phyloP scores from a whole-genome alignment of 2,113 vertebrate genomes.

The Zeus faber region DNA sequence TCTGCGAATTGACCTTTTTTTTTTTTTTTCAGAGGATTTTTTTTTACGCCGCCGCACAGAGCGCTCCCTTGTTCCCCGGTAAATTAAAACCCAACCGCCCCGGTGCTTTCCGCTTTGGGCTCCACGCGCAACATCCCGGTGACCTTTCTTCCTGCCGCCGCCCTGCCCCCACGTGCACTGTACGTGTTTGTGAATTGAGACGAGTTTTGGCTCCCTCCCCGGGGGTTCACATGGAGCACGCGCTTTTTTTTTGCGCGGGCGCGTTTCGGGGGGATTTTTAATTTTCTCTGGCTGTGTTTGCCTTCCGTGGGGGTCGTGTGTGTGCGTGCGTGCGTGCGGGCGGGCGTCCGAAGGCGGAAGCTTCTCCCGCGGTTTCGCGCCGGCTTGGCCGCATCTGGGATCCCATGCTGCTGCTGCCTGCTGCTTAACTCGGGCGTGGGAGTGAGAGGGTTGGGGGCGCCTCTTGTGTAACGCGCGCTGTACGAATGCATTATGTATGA shows the following conservation, averaged over 20 bases:
- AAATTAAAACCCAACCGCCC: constrained; percentile 15
- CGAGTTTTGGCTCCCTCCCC: neutral
- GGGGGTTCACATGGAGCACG: too few relatives aligned
- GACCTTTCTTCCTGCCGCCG: constrained; percentile 1
- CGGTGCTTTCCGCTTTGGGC: constrained; percentile 20
- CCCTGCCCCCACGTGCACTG: too few relatives aligned
- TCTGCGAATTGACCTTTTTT: constrained; percentile 3
- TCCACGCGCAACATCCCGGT: constrained; percentile 3
- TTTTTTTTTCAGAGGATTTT: constrained; percentile 10
- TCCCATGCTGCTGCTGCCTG: constrained; percentile 1
- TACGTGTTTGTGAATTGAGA: neutral
- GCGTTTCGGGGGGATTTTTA: neutral
- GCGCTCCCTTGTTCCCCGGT: constrained; percentile 28
- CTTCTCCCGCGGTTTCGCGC: too few relatives aligned
- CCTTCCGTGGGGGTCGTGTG: neutral
- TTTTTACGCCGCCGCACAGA: constrained; percentile 19
- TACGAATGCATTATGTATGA: constrained; percentile 44
- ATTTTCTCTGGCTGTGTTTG: neutral
- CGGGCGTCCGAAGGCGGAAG: too few relatives aligned
- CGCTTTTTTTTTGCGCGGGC: neutral
- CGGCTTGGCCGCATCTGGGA: too few relatives aligned
- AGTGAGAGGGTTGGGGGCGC: constrained; percentile 22
- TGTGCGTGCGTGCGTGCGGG: constrained; percentile 1
- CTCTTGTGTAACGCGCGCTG: constrained; percentile 42
- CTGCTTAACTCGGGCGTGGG: constrained; percentile 23